phyloP scores from a whole-genome alignment of 2,888 invertebrate genomes.

The Tipula helvola region DNA sequence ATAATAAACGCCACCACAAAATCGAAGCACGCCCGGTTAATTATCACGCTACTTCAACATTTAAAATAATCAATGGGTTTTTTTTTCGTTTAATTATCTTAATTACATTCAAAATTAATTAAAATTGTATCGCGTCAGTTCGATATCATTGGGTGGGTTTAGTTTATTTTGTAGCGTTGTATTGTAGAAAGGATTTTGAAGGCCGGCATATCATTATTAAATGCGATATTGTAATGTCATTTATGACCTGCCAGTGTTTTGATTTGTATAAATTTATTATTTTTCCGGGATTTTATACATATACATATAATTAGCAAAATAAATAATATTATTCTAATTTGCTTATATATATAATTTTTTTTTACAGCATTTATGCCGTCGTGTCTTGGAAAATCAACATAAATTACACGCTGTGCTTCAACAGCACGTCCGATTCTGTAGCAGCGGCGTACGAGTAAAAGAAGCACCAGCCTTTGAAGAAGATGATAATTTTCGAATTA shows the following conservation, averaged over 20 bases:
- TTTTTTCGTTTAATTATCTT: background rate
- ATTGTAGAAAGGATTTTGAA: background rate
- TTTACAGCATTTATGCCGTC: slow-evolving; percentile 44
- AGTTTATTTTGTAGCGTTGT: background rate
- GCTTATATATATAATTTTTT: background rate
- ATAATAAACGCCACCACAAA: background rate
- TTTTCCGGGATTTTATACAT: background rate
- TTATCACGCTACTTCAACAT: background rate
- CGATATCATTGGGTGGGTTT: background rate
- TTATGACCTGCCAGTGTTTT: background rate
- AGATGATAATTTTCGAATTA: slow-evolving; percentile 28
- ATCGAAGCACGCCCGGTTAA: background rate
- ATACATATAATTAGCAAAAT: background rate
- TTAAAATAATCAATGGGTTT: background rate
- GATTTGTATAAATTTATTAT: background rate
- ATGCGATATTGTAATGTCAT: background rate
- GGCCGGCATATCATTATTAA: background rate
- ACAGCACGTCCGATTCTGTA: slow-evolving; percentile 40
- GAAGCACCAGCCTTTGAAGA: slow-evolving; percentile 30
- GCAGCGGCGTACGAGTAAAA: slow-evolving; percentile 40
- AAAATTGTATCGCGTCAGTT: background rate
- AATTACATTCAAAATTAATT: background rate
- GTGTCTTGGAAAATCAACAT: slow-evolving; percentile 59
- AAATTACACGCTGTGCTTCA: slow-evolving; percentile 47
- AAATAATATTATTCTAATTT: background rate